These are phyloP conservation scores for Rynchops niger DNA, from an alignment of 2,113 vertebrate genomes.

Conservation along the genomic window DNA sequence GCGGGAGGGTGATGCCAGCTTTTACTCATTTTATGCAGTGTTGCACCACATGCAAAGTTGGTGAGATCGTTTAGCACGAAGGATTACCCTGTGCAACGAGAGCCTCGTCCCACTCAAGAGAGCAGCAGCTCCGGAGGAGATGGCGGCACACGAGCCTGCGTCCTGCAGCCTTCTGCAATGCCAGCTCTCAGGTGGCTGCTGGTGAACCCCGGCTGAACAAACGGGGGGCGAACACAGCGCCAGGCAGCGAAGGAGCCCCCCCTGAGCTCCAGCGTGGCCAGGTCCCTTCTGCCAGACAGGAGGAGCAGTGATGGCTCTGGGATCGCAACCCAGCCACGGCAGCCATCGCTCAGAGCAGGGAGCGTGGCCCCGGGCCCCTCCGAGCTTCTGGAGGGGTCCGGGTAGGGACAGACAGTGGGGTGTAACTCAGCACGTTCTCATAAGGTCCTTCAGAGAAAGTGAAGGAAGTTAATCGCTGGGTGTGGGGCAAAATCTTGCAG, in stretches of 20 bases:
- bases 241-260: not conserved
- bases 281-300: not conserved
- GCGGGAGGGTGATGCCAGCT: conserved; percentile 45
- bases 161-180: not conserved
- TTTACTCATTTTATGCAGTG: conserved; percentile 58
- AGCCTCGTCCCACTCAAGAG: not conserved
- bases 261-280: not conserved
- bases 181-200: not conserved
- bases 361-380: fast-evolving
- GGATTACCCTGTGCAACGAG: not conserved
- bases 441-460: not conserved
- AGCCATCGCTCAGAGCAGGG: not conserved
- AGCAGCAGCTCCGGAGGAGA: not conserved
- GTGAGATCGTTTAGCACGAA: conserved; percentile 2
- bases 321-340: fast-evolving
- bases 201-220: not conserved
- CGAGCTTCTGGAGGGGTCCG: fast-evolving
- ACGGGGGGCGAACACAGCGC: fast-evolving
- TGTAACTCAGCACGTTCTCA: not conserved
- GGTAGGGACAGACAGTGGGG: fast-evolving
- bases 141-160: fast-evolving
- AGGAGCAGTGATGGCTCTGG: not conserved
- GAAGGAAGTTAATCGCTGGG: not conserved
- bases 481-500: not conserved
- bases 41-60: conserved; percentile 34